Conservation (phyloP, 2,113 vertebrate species). For the Bostrychus sinensis region DNA sequence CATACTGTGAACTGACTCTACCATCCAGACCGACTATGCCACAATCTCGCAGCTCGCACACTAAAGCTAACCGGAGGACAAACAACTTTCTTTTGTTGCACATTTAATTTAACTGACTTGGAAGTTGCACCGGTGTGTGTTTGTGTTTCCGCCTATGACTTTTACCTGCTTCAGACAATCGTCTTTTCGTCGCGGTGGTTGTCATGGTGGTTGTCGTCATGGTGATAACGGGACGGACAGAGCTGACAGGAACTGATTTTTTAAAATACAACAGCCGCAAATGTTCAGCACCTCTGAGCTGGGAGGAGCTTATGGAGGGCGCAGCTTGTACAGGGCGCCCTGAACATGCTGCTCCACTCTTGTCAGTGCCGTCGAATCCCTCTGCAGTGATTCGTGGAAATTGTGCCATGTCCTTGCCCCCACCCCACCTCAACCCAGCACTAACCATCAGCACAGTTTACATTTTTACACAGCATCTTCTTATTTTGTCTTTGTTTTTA, state of each 20-base stretch:
- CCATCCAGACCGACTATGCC: slow-evolving; percentile 37
- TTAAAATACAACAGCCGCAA: neutral
- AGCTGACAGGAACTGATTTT: slow-evolving; percentile 33
- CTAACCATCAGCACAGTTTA: slow-evolving; percentile 21
- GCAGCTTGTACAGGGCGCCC: slow-evolving; percentile 11
- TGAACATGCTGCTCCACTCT: slow-evolving; percentile 12
- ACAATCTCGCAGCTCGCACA: slow-evolving; percentile 35
- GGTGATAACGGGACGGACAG: slow-evolving; percentile 13
- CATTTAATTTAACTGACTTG: slow-evolving; percentile 65
- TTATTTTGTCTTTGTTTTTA: slow-evolving; percentile 4
- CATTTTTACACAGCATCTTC: slow-evolving; percentile 2
- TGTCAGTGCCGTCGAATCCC: slow-evolving; percentile 28
- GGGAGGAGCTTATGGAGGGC: slow-evolving; percentile 8
- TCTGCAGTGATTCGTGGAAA: slow-evolving; percentile 27
- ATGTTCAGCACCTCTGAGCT: neutral
- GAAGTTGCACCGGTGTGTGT: slow-evolving; percentile 36
- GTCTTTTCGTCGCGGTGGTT: neutral
- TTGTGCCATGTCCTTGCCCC: slow-evolving; percentile 34
- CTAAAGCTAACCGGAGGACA: slow-evolving; percentile 21
- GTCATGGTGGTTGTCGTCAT: slow-evolving; percentile 2
- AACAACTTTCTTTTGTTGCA: slow-evolving; percentile 64
- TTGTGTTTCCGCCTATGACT: slow-evolving; percentile 24
- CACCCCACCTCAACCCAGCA: slow-evolving; percentile 9
- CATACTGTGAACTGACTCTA: slow-evolving; percentile 69
- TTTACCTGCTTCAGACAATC: slow-evolving; percentile 74